Evolutionary conservation across 2,888 invertebrate genomes (phyloP), one percentile per base, ranked within the genome.

Genomic region (Metallyticus violacea): DNA sequence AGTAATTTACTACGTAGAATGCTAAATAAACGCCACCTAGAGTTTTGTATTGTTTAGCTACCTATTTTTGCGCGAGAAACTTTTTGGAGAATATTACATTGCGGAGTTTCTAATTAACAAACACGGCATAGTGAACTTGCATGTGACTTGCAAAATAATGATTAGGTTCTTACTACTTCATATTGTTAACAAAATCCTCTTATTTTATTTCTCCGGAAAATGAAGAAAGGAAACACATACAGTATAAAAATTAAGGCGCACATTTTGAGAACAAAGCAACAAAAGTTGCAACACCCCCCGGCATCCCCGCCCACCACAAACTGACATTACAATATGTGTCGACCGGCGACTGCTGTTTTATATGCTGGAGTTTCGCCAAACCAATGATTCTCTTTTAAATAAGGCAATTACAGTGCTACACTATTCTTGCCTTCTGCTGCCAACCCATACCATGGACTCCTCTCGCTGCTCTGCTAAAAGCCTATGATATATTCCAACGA

Each of bases 341-440:
- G 22, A 9, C n/a, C n/a, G 4, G 29, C 30, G 6, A 7, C 80
- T n/a, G 25, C 40, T 28, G 26, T 62, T 82, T 82, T 82, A 82
- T 82, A 82, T 82, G 25, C 76, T 82, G 82, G 82, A 82, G 26
- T 82, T 82, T 40, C 25, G 82, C 82, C 82, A 82, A 82, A 62
- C 82, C 82, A 76, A 82, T 82, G 76, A 82, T 82, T 82, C 76
- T 82, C 26, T 82, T 76, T 82, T 82, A 82, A 82, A 82, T 76
- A 82, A 82, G 82, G 82, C 82, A 82, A 82, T 82, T 82, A 82
- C 82, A 76, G 82, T 82, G 76, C 26, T 76, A 76, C 82, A 82
- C 26, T 62, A 62, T 81, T 25, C 5, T 26, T 26, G 62, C 81
- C 81, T 81, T 40, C 30, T 40, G 26, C 81, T 15, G 7, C 81